phyloP scores from a whole-genome alignment of 2,797 vertebrate species.

The Gadopsis marmoratus region DNA sequence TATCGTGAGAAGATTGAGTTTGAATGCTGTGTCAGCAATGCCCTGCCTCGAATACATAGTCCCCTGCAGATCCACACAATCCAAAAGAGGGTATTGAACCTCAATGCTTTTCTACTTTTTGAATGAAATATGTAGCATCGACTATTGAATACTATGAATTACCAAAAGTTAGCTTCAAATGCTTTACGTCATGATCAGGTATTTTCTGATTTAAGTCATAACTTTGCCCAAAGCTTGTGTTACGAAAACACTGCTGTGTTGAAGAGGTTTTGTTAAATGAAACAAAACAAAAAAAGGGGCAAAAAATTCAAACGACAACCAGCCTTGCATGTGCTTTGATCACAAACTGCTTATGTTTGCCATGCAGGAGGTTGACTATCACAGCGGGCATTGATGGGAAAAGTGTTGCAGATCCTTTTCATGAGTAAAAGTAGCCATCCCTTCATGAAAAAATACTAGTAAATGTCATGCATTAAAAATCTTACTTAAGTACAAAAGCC shows the following conservation, averaged over 20 bases:
- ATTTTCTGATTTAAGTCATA: background rate
- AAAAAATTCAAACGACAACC: background rate
- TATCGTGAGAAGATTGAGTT: constrained; percentile 9
- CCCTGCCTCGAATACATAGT: background rate
- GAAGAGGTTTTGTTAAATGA: background rate
- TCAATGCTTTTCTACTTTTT: background rate
- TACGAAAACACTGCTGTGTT: background rate
- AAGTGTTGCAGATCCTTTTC: background rate
- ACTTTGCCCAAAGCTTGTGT: background rate
- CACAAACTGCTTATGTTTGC: background rate
- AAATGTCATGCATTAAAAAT: background rate
- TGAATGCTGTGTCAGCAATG: constrained; percentile 4
- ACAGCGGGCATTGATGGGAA: background rate
- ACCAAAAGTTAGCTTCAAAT: background rate
- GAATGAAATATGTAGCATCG: background rate
- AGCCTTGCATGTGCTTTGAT: background rate
- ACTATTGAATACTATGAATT: background rate
- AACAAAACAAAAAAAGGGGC: background rate
- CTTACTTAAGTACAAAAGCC: background rate
- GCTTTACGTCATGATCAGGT: background rate
- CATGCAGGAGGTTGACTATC: background rate
- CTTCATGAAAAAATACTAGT: background rate
- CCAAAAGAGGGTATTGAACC: background rate
- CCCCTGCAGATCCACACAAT: background rate
- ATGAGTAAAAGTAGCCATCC: background rate